These are phyloP conservation scores for Choristoneura fumiferana DNA, from an alignment of 1,140 invertebrate species.

Conservation along the genomic window DNA sequence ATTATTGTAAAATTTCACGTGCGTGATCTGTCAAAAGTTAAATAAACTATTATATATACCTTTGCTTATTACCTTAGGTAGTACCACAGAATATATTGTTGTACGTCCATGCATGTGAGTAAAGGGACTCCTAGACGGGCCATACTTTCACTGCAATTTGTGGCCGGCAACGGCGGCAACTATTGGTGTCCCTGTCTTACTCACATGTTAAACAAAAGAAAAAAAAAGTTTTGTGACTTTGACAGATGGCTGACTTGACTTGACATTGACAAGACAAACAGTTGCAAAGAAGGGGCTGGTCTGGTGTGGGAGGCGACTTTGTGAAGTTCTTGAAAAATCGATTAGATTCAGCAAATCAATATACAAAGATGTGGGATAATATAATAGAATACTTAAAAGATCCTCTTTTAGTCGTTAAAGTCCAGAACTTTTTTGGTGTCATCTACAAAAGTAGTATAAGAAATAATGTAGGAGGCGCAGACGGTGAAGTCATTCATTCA, in stretches of 20 bases:
- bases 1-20: too few species aligned
- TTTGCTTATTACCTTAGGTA: too few species aligned
- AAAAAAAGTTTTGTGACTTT: too few species aligned
- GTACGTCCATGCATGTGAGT: too few species aligned
- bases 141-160: too few species aligned
- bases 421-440: slow-evolving; percentile 87
- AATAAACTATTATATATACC: too few species aligned
- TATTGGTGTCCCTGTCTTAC: too few species aligned
- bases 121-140: too few species aligned
- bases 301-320: not conserved
- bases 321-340: not conserved
- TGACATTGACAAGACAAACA: not conserved
- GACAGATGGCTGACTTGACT: not conserved
- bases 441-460: slow-evolving; percentile 61
- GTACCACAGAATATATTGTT: too few species aligned
- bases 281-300: not conserved
- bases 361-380: slow-evolving; percentile 53
- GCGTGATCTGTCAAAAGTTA: too few species aligned
- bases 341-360: not conserved
- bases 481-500: slow-evolving; percentile 47
- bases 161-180: too few species aligned
- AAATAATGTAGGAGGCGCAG: slow-evolving; percentile 34
- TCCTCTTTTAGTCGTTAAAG: slow-evolving; percentile 83
- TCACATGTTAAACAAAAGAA: too few species aligned
- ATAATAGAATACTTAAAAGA: slow-evolving; percentile 82